Evolutionary conservation across 2,888 invertebrate species (phyloP), one percentile per base, ranked within the genome.

Genomic region (Drosophila mulleri): DNA sequence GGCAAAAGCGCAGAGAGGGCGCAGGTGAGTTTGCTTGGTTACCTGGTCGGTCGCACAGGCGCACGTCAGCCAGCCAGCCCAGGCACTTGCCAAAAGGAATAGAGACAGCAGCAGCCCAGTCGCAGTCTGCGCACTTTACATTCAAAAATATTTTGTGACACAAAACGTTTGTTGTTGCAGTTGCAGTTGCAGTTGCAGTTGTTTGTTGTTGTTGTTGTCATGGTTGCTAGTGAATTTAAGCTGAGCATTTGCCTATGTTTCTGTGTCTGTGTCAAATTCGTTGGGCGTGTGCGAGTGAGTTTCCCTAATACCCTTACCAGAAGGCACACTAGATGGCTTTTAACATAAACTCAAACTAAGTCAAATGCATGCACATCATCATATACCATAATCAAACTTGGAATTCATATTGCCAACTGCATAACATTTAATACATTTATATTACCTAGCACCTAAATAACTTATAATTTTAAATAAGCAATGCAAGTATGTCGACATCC

Each of bases 91-190:
- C 67, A 52, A 52, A 70, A 70, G 87, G 76, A 84, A 84, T 84
- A 84, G 71, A 84, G 84, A 84, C 84, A 80, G 84, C 82, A 82
- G 66, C 82, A 80, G 66, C 66, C 77, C 53, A 75, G 71, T 78
- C 54, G 53, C 54, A 66, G 57, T 20, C 57, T 32, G 57, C 57
- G 80, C 86, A 88, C 83, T 83, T 86, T 88, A 83, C 86, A 86
- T 86, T 88, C 86, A 83, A 86, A 83, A 86, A 86, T 88, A 86
- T 88, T 88, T 86, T 85, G 88, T 82, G 86, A 88, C 86, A 88
- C 82, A 88, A 88, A 88, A 82, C 79, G 84, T 75, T 85, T 77
- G 59, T 68, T 58, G 73, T 72, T 77, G 60, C 14, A 37, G 12
- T 50, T 59, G 69, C 56, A 39, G 73, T 72, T 77, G 60, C 14